Base-by-base conservation (phyloP, 2,113 vertebrate genomes). In the Felis chaus region DNA sequence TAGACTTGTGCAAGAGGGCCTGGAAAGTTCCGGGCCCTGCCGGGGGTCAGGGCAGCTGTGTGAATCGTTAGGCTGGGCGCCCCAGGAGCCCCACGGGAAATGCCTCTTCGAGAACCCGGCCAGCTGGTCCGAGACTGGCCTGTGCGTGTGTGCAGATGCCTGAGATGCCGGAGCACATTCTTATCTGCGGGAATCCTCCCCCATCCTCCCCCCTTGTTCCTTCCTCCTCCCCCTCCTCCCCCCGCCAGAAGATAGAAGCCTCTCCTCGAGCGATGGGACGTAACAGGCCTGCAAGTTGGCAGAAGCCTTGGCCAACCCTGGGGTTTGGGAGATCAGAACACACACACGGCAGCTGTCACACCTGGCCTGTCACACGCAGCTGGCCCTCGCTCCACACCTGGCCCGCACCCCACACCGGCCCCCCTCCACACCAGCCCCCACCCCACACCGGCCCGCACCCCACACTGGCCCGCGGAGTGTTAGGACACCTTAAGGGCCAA, bases 141-240 rank as follows among this genome's bases (percentile, higher is more conserved):
- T 80, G 13, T 45, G 12, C 41, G 13, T 8, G 39, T 45, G 45
- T 45, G 45, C 13, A 33, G 65, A 90, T 95, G 91, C 89, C 93
- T 53, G 65, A 91, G 83, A 97, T 95, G 39, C 93, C 71, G 2
- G 85, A 83, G 84, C 23, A 65, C 63, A 74, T 91, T 96, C n/a
- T 88, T 19, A 87, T 25, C 85, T 89, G 76, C 10, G 63, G 50
- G 39, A 92, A 36, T 33, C 1, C 1, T n/a, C 66, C 82, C 41
- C 16, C 4, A 0, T 15, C 86, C 36, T 86, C 33, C 2, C 0
- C 10, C 50, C 71, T 18, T 23, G 3, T 16, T 16, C 61, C 8
- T 31, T 45, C 12, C 48, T 25, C 73, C 3, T 8, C 39, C 39
- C 27, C 27, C 6, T 5, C 31, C 6, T 13, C 11, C 36, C 12